Evolutionary conservation across 92 coral and sea anemone genomes (phyloP), one percentile per base, ranked within the genome.

Genomic region (Porites rus): DNA sequence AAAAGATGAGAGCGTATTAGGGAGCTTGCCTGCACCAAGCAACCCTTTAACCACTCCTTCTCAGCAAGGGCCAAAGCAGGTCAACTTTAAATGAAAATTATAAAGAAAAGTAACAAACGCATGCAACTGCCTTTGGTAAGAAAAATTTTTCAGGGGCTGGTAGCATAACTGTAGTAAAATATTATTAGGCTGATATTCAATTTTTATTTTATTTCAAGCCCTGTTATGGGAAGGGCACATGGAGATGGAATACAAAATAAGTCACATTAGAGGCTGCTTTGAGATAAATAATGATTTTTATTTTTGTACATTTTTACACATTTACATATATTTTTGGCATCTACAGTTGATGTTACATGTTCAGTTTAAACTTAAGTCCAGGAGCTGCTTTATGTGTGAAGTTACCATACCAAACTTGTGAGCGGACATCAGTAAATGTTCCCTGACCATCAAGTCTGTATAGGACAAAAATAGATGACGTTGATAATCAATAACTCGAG

Each of bases 371-470:
- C 85, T 93, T 93, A 25, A 97, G 93, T 43, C 94, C 97, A 14
- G 95, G 97, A 56, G 98, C 99, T 54, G 99, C 95, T 81, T 95
- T 93, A 74, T 87, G 95, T 22, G 97, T 90, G 78, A 97, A 97
- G 74, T 88, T 93, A 4, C 99, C 99, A 69, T 90, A 79, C 99
- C 99, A 97, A 2, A 93, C 94, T 88, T 97, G 98, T 2, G 90
- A 88, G 70, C 93, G 90, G 54, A 91, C 93, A 75, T 97, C 99
- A 7, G 98, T 97, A 66, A 95, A 97, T 73, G 90, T 92, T 60
- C 98, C 97, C 16, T 93, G 93, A 13, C 99, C 99, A 64, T 93
- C 92, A 62, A 95, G 87, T 82, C 98, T 94, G 65, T 18, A 1
- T 6, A 38, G 46, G 46, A 38, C 46, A 38, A 66, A 64, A 65